Evolutionary conservation across 2,797 vertebrate genomes (phyloP).

Genomic region (Diplodus sargus): DNA sequence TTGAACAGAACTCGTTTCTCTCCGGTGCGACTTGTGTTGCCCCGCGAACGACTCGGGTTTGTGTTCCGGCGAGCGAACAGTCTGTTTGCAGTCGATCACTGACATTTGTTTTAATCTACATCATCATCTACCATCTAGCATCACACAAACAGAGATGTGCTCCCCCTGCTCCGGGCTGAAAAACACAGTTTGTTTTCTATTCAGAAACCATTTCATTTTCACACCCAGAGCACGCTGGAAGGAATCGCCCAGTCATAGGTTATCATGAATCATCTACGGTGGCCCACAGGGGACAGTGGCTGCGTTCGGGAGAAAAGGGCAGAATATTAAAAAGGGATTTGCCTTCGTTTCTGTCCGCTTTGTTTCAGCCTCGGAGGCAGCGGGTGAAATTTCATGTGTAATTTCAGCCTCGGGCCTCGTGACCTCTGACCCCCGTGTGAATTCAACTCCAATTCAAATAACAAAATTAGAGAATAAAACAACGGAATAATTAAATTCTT

Average conservation of each 20-base stretch:
- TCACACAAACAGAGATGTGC: constrained; percentile 29
- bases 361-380: constrained; percentile 7
- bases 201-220: constrained; percentile 54
- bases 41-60: constrained; percentile 44
- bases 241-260: constrained; percentile 43
- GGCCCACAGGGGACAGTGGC: constrained; percentile 54
- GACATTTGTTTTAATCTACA: constrained; percentile 53
- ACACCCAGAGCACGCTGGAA: constrained; percentile 40
- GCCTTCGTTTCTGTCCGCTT: not conserved
- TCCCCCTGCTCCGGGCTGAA: constrained; percentile 13
- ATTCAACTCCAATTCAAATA: constrained; percentile 25
- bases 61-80: constrained; percentile 21
- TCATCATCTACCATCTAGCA: constrained; percentile 32
- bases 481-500: constrained; percentile 29
- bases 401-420: constrained; percentile 9
- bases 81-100: constrained; percentile 35
- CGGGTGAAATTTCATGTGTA: constrained; percentile 14
- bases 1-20: not conserved
- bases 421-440: constrained; percentile 22
- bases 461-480: constrained; percentile 12
- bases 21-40: constrained; percentile 19
- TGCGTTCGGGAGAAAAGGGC: constrained; percentile 50
- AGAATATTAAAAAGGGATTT: constrained; percentile 18
- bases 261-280: constrained; percentile 54
- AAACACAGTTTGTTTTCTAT: constrained; percentile 43